Evolutionary conservation across 2,797 vertebrate species (phyloP), one percentile per base, ranked within the genome.

Genomic region (Spinus olivaceus): DNA sequence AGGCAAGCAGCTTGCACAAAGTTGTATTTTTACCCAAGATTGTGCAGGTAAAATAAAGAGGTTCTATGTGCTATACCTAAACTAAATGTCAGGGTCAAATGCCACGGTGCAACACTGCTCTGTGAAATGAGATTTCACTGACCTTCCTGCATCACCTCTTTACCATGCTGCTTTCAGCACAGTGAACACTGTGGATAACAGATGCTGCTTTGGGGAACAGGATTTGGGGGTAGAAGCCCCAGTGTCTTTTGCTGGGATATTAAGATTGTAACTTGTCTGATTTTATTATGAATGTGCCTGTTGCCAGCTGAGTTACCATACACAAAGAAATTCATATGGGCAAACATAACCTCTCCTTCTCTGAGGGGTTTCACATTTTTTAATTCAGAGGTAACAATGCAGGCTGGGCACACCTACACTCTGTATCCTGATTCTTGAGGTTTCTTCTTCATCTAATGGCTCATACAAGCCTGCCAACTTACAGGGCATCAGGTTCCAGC

Each of bases 371-470:
- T 71, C 54, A 53, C 8, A 7, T 28, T n/a, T 79, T 80, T 71
- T 42, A 54, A 41, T 63, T 46, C 39, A 53, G 41, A 80, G 49
- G 49, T 7, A 67, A 35, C 22, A 76, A 28, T 20, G 9, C 13
- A 33, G 59, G n/a, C 41, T 67, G 53, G 59, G 8, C 30, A 42
- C 9, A 28, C 18, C n/a, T n/a, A 24, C 1, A 2, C 13, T 56
- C 61, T 28, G 3, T 35, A 25, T 41, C 12, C 57, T 3, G 0
- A 1, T 39, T 42, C 44, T 32, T 25, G 16, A 39, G 33, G 47
- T 28, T 37, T 59, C 49, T 49, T 5, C 0, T 47, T 53, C 67
- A 41, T 27, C n/a, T 53, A 22, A 42, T 4, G 54, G 39, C 9
- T 50, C 4, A 2, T 5, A 32, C n/a, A 71, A 59, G 15, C 33